Conservation (phyloP, 2,113 vertebrate species). For the Chloroceryle aenea region DNA sequence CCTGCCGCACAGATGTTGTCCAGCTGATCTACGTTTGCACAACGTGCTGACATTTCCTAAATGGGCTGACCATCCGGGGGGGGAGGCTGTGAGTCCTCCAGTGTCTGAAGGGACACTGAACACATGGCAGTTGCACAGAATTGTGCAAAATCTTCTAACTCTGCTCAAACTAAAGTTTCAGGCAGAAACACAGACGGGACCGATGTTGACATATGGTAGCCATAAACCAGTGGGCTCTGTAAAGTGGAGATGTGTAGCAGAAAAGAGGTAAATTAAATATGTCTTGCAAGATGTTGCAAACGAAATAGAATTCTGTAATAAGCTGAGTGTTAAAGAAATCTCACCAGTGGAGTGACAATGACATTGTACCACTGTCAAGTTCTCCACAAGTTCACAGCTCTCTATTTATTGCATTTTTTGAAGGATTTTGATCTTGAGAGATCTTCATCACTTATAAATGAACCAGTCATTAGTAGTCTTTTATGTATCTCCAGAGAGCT, state of each 20-base stretch:
- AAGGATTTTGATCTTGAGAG: conserved; percentile 54
- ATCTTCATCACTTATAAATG: conserved; percentile 70
- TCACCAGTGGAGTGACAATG: not conserved
- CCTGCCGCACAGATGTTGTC: not conserved
- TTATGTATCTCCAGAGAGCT: conserved; percentile 49
- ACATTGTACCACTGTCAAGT: not conserved
- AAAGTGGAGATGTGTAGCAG: not conserved
- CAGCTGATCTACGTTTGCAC: not conserved
- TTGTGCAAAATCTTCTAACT: not conserved
- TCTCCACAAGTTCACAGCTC: not conserved
- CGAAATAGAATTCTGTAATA: not conserved
- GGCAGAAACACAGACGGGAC: not conserved
- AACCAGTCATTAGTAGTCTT: conserved; percentile 62
- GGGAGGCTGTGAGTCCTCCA: not conserved
- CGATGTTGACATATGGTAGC: not conserved
- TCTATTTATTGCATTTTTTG: conserved; percentile 14
- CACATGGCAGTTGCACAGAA: not conserved
- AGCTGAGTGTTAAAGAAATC: not conserved
- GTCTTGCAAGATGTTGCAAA: not conserved
- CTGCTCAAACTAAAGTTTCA: not conserved
- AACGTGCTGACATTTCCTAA: not conserved
- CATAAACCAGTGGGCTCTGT: not conserved
- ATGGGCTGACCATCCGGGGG: not conserved
- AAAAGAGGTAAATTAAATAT: conserved; percentile 14
- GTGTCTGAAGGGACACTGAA: not conserved